Evolutionary conservation across 1,140 invertebrate genomes (phyloP).

Genomic region (Rhopalosiphum padi): DNA sequence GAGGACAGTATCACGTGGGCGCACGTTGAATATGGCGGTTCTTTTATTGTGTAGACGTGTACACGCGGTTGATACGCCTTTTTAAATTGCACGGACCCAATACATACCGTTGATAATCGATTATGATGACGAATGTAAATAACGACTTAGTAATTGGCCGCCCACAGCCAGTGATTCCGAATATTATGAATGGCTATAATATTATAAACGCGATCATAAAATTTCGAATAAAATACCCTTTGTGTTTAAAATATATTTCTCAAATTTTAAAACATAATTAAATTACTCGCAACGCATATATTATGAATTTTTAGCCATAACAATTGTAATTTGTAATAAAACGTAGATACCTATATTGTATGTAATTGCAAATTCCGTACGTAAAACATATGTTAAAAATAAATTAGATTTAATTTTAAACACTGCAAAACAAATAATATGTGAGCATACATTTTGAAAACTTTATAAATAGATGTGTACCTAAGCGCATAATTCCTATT

Average conservation of each 20-base stretch:
- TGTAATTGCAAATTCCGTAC: neutral
- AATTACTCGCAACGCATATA: neutral
- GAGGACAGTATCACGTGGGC: neutral
- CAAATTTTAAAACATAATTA: neutral
- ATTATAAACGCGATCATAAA: slow-evolving; percentile 24
- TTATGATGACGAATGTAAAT: slow-evolving; percentile 50
- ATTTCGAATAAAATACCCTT: slow-evolving; percentile 21
- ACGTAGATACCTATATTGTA: neutral
- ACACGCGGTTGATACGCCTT: slow-evolving; percentile 25
- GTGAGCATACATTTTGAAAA: neutral
- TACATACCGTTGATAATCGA: slow-evolving; percentile 28
- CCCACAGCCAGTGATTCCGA: slow-evolving; percentile 6
- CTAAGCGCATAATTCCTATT: neutral
- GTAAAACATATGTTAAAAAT: neutral
- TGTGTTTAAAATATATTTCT: neutral
- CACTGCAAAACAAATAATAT: neutral
- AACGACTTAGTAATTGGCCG: slow-evolving; percentile 40
- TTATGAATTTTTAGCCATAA: neutral
- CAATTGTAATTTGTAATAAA: neutral
- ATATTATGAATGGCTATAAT: neutral
- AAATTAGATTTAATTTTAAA: neutral
- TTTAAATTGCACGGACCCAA: slow-evolving; percentile 21
- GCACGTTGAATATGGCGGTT: neutral
- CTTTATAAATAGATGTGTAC: neutral
- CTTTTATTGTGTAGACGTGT: slow-evolving; percentile 23